Evolutionary conservation across 2,113 vertebrate species (phyloP), one percentile per base, ranked within the genome.

Genomic region (Oryzias javanicus): DNA sequence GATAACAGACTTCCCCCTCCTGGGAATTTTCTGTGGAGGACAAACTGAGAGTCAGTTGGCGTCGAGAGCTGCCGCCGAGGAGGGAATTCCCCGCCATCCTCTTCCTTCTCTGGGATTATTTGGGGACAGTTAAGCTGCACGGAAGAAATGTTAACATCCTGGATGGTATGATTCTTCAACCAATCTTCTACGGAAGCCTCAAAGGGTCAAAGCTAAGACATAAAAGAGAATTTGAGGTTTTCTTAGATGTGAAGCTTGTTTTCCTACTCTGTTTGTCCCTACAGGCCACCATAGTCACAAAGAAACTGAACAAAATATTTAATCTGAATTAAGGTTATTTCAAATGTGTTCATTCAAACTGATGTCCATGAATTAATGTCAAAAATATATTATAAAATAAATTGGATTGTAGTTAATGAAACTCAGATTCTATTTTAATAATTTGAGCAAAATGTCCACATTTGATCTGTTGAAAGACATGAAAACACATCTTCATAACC

Each of bases 21-120:
- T 4, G 46, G 59, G 53, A 15, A 67, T 82, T 79, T 75, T 52
- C 79, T 84, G 70, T 53, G 54, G 60, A 83, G 18, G 4, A 60
- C 16, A 59, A 59, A 64, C 0, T 60, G 15, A 54, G 55, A 59
- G 71, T 53, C 29, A 60, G n/a, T 4, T 6, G 57, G 27, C 54
- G 20, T 24, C 10, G 6, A 49, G 25, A 27, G 25, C 6, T 3
- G 25, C 25, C 45, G 60, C 60, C 51, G 35, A 29, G 27, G 44
- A 1, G 72, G 80, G 80, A 74, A 66, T 49, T 67, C 78, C 78
- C 42, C 50, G 29, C 61, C 53, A 17, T 73, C 49, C 16, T 45
- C 59, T n/a, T 68, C 52, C 52, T 55, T 22, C 50, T 61, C 51
- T 0, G 14, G 67, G 60, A 62, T 53, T 49, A 19, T 59, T 61